Percentiles rank a stretch among this genome's conserved stretches.
Conservation (phyloP, 2,888 invertebrate genomes). For the Coleophora flavipennella region DNA sequence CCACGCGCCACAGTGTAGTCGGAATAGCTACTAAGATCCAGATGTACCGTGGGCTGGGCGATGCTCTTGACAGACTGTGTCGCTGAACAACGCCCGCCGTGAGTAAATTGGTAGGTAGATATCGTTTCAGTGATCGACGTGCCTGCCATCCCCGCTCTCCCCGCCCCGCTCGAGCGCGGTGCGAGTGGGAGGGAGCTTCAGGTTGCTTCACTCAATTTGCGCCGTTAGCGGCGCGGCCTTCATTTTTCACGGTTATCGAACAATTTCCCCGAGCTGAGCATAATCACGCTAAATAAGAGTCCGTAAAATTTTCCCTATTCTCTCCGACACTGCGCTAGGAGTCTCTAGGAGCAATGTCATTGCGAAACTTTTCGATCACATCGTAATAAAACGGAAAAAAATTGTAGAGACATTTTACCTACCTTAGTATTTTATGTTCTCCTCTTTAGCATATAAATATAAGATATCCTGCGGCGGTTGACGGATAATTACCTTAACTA, state of each 20-base stretch:
- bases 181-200: conserved; percentile 14
- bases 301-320: conserved; percentile 24
- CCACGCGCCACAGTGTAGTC: not conserved
- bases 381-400: not conserved
- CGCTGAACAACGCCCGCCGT: conserved; percentile 6
- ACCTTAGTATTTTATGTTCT: not conserved
- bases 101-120: conserved; percentile 20
- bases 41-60: not conserved
- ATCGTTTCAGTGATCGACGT: too few species aligned
- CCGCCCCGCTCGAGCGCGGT: not conserved
- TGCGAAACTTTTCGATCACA: not conserved
- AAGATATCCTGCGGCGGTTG: conserved; percentile 22
- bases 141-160: not conserved
- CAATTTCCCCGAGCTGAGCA: conserved; percentile 31
- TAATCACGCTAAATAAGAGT: conserved; percentile 51
- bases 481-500: conserved; percentile 28
- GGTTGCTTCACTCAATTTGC: conserved; percentile 60
- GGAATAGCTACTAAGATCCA: conserved; percentile 3
- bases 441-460: conserved; percentile 22
- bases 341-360: not conserved
- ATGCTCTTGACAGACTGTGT: not conserved
- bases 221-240: conserved; percentile 45
- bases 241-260: conserved; percentile 64
- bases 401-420: not conserved
- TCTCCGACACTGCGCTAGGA: not conserved